Base-by-base conservation (phyloP, 1,140 invertebrate genomes). In the Drosophila ironensis region DNA sequence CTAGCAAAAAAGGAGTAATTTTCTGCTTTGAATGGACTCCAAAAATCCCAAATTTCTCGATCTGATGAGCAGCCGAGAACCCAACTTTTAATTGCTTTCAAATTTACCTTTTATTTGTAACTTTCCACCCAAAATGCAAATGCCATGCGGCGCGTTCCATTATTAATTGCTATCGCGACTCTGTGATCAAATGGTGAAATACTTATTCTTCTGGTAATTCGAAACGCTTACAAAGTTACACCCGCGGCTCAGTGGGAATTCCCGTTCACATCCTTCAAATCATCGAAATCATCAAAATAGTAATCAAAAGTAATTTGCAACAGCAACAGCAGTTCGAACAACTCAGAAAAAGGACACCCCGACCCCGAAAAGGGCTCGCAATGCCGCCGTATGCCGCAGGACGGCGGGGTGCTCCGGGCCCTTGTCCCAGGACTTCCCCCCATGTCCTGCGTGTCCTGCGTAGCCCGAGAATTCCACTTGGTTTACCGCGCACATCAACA, bases 401-500 rank as follows among this genome's bases (percentile, higher is more conserved):
- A 63, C 78, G 37, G 70, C 73, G 69, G 80, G 78, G 80, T 78
- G 78, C 77, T 68, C 19, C 6, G 12, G 4, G 11, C 12, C 14
- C 22, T 30, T 22, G 14, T 6, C 7, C 40, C 27, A 11, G 17
- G 33, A 14, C 30, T 44, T 38, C 42, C 35, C 20, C 14, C 11
- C 7, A n/a, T n/a, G n/a, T n/a, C n/a, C n/a, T n/a, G n/a, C 12
- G n/a, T 9, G 44, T 11, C 20, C 45, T 14, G 12, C 11, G 6
- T n/a, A 16, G 9, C 2, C 33, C 9, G 33, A 27, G 22, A 51
- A 51, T 86, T 86, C 80, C 80, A 86, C 80, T 86, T 86, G 80
- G 80, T 80, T 86, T 86, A 86, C 80, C 80, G 71, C 80, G 73
- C 81, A 87, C 80, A 87, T 86, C 80, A 86, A 86, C 80, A 86